Conservation (phyloP, 2,113 vertebrate species). For the Pleuronectes platessa region DNA sequence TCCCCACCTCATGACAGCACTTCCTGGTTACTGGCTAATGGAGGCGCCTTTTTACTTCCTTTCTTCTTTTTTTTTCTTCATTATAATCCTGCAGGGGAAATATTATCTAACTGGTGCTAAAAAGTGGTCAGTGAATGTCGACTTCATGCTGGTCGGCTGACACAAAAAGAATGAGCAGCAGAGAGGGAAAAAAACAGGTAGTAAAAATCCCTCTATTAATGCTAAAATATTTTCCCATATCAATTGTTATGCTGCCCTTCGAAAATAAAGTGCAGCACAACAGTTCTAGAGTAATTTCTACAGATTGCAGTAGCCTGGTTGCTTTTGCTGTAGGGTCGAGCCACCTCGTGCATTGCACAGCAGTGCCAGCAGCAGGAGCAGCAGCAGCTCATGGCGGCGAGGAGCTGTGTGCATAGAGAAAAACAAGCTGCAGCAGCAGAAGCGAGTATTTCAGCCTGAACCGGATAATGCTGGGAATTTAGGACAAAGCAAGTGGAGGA, state of each 20-base stretch:
- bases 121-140: conserved; percentile 8
- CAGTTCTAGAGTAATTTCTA: not conserved
- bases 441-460: conserved; percentile 38
- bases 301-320: conserved; percentile 11
- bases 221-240: conserved; percentile 1
- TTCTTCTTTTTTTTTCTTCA: conserved; percentile 9
- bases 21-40: conserved; percentile 74
- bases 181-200: not conserved
- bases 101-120: conserved; percentile 15
- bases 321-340: conserved; percentile 41
- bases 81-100: conserved; percentile 37
- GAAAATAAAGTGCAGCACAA: conserved; percentile 3
- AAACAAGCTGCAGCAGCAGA: conserved; percentile 64
- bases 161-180: not conserved
- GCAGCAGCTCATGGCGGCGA: conserved; percentile 51
- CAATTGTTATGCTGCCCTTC: not conserved
- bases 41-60: conserved; percentile 47
- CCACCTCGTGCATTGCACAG: conserved; percentile 71
- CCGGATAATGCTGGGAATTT: conserved; percentile 55
- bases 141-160: conserved; percentile 3
- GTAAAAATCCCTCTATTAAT: conserved; percentile 20
- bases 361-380: conserved; percentile 46
- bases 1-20: conserved; percentile 78
- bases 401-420: conserved; percentile 65
- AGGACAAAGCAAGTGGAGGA: conserved; percentile 63